These are phyloP conservation scores for Apocheima hispidaria DNA, from an alignment of 2,888 invertebrate species.

Conservation along the genomic window DNA sequence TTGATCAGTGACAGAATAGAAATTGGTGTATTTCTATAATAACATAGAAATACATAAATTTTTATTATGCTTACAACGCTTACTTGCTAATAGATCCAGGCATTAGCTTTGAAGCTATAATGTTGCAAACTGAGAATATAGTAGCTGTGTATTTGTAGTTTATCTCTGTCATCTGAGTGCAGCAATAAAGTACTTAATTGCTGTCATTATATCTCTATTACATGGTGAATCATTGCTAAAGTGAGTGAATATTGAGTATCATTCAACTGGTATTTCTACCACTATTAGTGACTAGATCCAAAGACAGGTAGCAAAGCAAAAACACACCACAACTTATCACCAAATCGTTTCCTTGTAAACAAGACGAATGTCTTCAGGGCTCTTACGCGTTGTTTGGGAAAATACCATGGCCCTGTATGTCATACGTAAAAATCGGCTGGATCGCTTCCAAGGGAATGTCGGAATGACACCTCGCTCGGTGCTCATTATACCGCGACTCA, in stretches of 20 bases:
- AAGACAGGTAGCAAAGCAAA: background rate
- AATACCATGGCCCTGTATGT: constrained; percentile 39
- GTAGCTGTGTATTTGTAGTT: background rate
- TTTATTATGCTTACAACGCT: too few relatives aligned
- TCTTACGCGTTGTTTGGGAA: constrained; percentile 44
- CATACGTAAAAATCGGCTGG: constrained; percentile 68
- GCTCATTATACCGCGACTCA: constrained; percentile 48
- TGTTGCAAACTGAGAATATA: background rate
- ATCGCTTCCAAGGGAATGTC: constrained; percentile 74
- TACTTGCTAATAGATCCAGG: background rate
- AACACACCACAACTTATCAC: background rate
- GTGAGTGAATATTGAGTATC: background rate
- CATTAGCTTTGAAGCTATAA: background rate
- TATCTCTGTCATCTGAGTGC: background rate
- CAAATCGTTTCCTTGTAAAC: constrained; percentile 2
- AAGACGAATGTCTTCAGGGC: constrained; percentile 10
- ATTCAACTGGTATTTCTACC: background rate
- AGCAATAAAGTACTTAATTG: background rate
- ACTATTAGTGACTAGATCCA: background rate
- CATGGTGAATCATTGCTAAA: background rate
- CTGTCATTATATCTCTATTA: background rate
- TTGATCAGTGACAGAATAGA: background rate
- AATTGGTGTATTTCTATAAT: background rate
- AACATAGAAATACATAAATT: too few relatives aligned
- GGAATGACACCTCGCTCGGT: constrained; percentile 60